Conservation (phyloP, 2,888 invertebrate species). For the Scaeva pyrastri region DNA sequence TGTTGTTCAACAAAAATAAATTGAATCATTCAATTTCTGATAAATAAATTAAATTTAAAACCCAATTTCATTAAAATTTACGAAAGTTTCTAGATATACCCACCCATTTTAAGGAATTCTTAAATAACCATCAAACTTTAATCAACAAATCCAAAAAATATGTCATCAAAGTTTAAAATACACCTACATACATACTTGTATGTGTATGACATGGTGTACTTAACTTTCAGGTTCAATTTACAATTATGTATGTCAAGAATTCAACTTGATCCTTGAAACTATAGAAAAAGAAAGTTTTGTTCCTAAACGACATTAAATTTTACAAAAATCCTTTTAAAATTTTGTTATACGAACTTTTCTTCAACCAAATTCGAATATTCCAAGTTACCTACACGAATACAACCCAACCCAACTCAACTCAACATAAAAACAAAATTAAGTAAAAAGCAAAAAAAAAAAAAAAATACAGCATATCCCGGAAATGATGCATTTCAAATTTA, state of each 20-base stretch:
- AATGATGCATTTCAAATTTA: constrained; percentile 68
- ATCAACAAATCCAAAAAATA: too few relatives aligned
- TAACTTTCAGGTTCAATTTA: constrained; percentile 7
- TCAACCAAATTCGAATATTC: background rate
- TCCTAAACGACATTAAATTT: constrained; percentile 18
- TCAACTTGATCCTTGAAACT: constrained; percentile 25
- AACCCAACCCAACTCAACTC: background rate
- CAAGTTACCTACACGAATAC: background rate
- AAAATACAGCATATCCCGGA: constrained; percentile 44
- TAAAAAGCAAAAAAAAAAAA: constrained; percentile 5
- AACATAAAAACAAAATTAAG: background rate
- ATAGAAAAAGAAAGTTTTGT: background rate
- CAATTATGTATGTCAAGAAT: constrained; percentile 24
- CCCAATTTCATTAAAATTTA: too few relatives aligned
- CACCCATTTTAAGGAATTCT: too few relatives aligned
- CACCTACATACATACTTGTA: too few relatives aligned
- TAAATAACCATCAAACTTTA: too few relatives aligned
- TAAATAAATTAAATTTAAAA: too few relatives aligned
- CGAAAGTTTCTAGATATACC: too few relatives aligned
- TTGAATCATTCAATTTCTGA: too few relatives aligned
- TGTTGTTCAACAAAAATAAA: too few relatives aligned
- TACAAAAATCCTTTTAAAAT: constrained; percentile 1
- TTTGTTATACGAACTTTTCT: background rate
- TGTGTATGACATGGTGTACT: background rate
- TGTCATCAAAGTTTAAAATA: too few relatives aligned